Percentiles rank a stretch among this genome's conserved stretches.
Evolutionary conservation across 2,113 vertebrate genomes (phyloP).

Genomic region (Vidua macroura): DNA sequence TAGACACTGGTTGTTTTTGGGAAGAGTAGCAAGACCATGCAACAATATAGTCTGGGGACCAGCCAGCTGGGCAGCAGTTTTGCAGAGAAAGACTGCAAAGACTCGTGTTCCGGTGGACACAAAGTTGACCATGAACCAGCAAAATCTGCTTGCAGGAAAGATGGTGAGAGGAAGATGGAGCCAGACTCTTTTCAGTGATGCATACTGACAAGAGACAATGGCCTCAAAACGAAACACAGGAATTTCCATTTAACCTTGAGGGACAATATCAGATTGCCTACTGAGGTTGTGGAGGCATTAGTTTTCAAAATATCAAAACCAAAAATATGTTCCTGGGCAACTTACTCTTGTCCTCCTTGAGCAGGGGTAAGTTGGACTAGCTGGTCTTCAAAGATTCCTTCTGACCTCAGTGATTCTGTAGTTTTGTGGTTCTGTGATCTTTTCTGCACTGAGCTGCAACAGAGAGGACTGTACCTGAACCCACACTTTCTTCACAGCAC

Average conservation of each 20-base stretch:
- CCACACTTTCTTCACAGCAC: not conserved
- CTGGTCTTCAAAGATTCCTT: not conserved
- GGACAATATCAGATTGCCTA: not conserved
- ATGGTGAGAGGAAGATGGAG: not conserved
- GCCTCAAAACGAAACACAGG: not conserved
- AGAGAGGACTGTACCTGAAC: not conserved
- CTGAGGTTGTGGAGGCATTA: not conserved
- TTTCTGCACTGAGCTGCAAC: not conserved
- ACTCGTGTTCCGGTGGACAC: not conserved
- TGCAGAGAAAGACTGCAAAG: not conserved
- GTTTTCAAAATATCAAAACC: not conserved
- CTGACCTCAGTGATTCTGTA: not conserved
- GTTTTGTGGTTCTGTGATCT: not conserved
- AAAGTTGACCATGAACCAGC: not conserved
- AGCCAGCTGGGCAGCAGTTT: not conserved
- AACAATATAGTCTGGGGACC: not conserved
- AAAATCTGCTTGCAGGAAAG: not conserved
- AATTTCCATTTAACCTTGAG: not conserved
- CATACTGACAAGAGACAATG: not conserved
- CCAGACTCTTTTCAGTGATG: not conserved
- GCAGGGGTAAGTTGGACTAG: fast-evolving
- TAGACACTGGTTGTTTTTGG: not conserved
- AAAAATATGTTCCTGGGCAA: not conserved
- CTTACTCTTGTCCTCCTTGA: not conserved
- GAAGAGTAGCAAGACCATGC: not conserved